Evolutionary conservation across 64 coral and sea anemone species (phyloP).

Genomic region (Anthopleura sola): DNA sequence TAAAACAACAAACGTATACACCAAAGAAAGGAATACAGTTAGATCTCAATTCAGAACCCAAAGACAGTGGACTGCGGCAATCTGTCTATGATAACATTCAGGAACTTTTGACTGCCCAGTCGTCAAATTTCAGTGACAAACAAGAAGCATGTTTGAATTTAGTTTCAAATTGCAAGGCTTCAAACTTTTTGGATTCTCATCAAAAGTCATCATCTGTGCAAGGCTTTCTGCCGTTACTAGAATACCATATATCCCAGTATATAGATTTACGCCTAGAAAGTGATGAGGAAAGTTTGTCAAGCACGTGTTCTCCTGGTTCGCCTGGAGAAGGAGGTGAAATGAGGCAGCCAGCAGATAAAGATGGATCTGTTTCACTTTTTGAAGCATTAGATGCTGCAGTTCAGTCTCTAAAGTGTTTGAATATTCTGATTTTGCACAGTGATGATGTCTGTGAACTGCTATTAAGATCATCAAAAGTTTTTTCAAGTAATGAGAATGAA

Average conservation of each 20-base stretch:
- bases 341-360: neutral
- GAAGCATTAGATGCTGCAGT: neutral
- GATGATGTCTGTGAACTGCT: conserved; percentile 34
- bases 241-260: conserved; percentile 37
- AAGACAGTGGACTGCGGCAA: neutral
- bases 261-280: conserved; percentile 23
- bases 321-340: neutral
- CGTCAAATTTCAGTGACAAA: neutral
- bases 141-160: neutral
- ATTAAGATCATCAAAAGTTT: conserved; percentile 22
- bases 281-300: conserved; percentile 33
- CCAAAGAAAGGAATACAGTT: neutral
- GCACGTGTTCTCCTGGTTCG: conserved; percentile 15
- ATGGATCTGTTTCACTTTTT: neutral
- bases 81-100: conserved; percentile 8
- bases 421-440: conserved; percentile 38
- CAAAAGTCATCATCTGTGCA: neutral
- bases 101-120: neutral
- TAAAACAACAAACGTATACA: neutral
- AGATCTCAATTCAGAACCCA: neutral
- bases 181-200: neutral
- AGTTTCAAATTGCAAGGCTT: neutral
- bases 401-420: conserved; percentile 28
- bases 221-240: conserved; percentile 41
- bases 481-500: neutral